Percentiles rank a stretch among this genome's conserved stretches.
phyloP scores from a whole-genome alignment of 2,113 vertebrate species.

The Ornithorhynchus anatinus region DNA sequence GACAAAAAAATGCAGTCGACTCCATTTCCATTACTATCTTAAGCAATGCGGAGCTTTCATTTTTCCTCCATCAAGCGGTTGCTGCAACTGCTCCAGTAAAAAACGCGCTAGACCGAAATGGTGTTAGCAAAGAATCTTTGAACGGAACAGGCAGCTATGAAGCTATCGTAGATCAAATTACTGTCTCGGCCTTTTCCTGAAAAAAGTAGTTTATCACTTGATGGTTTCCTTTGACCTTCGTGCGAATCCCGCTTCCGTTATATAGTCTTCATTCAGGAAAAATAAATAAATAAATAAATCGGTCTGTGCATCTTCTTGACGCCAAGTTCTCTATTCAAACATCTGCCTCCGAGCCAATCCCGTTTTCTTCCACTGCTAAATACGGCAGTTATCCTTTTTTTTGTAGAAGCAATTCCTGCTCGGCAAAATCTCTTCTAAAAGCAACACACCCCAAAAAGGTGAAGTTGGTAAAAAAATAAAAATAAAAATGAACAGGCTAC shows the following conservation, averaged over 20 bases:
- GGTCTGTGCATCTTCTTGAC: conserved; percentile 65
- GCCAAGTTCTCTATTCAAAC: conserved; percentile 73
- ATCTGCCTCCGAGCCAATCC: conserved; percentile 65
- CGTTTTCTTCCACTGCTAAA: conserved; percentile 60
- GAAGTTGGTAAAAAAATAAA: not conserved
- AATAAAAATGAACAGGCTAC: not conserved
- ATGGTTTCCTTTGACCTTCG: conserved; percentile 68
- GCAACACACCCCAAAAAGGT: not conserved
- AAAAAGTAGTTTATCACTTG: conserved; percentile 68
- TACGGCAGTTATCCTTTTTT: conserved; percentile 40
- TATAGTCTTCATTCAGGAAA: conserved; percentile 67
- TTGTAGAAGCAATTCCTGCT: conserved; percentile 29
- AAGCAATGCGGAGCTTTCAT: conserved; percentile 42
- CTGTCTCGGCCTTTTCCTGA: conserved; percentile 56
- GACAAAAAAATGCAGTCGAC: conserved; percentile 40
- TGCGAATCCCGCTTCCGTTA: conserved; percentile 68
- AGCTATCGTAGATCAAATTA: conserved; percentile 61
- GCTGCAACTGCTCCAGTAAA: conserved; percentile 64
- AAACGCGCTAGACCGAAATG: conserved; percentile 46
- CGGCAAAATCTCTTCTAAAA: conserved; percentile 42
- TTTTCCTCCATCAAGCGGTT: conserved; percentile 48
- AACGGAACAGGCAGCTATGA: conserved; percentile 54
- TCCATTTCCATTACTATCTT: conserved; percentile 55
- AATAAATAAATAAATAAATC: conserved; percentile 25
- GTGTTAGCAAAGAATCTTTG: conserved; percentile 46